Base-by-base conservation (phyloP, 2,797 vertebrate species). In the Pangasius djambal region DNA sequence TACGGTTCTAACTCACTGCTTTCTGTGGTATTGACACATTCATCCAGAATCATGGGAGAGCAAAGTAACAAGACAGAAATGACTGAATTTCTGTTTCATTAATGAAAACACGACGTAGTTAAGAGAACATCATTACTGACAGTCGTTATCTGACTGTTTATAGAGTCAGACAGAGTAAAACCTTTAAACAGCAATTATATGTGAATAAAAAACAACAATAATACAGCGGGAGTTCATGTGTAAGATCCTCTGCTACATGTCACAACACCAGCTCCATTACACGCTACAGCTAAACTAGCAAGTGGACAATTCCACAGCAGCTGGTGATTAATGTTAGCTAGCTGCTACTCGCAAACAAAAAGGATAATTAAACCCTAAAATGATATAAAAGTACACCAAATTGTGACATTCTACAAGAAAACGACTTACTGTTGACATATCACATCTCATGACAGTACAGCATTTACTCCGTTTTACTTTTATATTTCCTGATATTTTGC, bases 391-490 rank as follows among this genome's bases (percentile, higher is more conserved):
- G 55, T 4, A 2, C 10, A 22, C 8, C 5, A 72, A 22, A 34
- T 1, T 48, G 8, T 37, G 8, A 69, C 20, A 34, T 16, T 2
- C 12, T 70, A 48, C 2, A 2, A 10, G 34, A 89, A 72, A 83
- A 37, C 4, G 13, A 90, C 93, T 94, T 92, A 94, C 93, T 92
- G 91, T 90, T 89, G 89, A 79, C 88, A 91, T 90, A 92, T 93
- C 89, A 91, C 89, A 87, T 87, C 90, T 87, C 93, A 93, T 92
- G 61, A 87, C 85, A 82, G 78, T 72, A 83, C 89, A 89, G 79
- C 55, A 48, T 86, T 89, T 8, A 59, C 82, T 87, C 88, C 57
- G 86, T 37, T 87, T 79, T 63, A 85, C 92, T 90, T 91, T 81
- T 63, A 59, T 69, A 88, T 63, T 92, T 91, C 89, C 92, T 89